phyloP scores from a whole-genome alignment of 2,797 vertebrate species.

The Naso thynnoides region DNA sequence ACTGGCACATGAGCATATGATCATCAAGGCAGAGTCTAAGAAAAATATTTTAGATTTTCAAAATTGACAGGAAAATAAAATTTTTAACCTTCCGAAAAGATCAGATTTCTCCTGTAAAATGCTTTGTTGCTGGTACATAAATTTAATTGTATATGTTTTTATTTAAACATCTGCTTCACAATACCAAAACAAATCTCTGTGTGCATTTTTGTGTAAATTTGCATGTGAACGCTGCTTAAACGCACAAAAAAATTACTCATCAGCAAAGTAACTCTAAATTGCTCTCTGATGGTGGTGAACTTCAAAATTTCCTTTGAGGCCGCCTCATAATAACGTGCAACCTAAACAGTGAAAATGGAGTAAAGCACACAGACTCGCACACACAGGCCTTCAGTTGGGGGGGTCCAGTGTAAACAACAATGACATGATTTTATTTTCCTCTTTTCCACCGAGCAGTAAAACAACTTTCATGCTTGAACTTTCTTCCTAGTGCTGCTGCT shows the following conservation, averaged over 20 bases:
- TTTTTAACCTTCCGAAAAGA: neutral
- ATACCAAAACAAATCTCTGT: constrained; percentile 6
- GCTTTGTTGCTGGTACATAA: too few relatives aligned
- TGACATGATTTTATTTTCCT: constrained; percentile 70
- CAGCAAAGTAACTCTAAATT: constrained; percentile 42
- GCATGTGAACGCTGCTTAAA: constrained; percentile 10
- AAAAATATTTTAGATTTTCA: neutral
- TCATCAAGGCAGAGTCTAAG: neutral
- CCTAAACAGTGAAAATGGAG: constrained; percentile 64
- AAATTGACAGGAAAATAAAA: neutral
- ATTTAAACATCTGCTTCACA: neutral
- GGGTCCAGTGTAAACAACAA: constrained; percentile 64
- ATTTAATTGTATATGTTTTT: too few relatives aligned
- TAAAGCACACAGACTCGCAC: constrained; percentile 56
- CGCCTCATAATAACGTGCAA: constrained; percentile 49
- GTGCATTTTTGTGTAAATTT: constrained; percentile 18
- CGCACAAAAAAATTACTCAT: constrained; percentile 8
- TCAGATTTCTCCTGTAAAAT: neutral
- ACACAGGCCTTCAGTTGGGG: constrained; percentile 36
- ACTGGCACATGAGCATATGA: neutral
- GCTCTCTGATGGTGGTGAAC: constrained; percentile 52
- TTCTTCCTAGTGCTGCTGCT: constrained; percentile 39
- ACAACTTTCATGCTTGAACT: constrained; percentile 35
- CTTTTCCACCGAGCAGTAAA: constrained; percentile 42
- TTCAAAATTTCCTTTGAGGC: constrained; percentile 62